Conservation (phyloP, 2,113 vertebrate genomes). For the Haliaeetus leucogaster region DNA sequence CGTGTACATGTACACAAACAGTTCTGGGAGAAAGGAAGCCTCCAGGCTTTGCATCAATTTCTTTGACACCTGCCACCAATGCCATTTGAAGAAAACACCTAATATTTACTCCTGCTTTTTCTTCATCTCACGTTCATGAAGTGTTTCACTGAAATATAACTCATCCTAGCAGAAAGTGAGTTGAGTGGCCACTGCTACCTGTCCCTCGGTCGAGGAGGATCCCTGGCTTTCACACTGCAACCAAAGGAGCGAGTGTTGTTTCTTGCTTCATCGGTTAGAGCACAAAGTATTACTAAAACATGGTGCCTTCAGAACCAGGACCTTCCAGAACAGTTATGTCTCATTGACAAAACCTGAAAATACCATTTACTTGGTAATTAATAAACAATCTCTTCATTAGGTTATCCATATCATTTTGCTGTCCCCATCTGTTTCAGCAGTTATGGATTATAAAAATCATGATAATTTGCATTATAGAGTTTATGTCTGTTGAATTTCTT, state of each 20-base stretch:
- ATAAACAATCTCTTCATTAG: not conserved
- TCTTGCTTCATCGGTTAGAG: accelerated
- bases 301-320: accelerated
- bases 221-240: not conserved
- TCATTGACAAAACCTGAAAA: not conserved
- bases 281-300: not conserved
- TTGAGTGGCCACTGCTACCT: not conserved
- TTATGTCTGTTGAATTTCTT: not conserved
- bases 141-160: not conserved
- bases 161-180: not conserved
- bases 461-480: not conserved
- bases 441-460: not conserved
- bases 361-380: not conserved
- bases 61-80: not conserved
- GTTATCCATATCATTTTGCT: not conserved
- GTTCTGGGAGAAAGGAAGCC: not conserved
- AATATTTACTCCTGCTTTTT: not conserved
- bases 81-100: not conserved
- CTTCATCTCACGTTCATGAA: not conserved
- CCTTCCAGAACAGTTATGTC: not conserved
- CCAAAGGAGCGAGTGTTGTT: not conserved
- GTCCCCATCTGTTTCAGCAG: not conserved
- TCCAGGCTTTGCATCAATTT: not conserved
- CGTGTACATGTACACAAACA: not conserved
- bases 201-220: not conserved